Conservation (phyloP, 2,113 vertebrate genomes). For the Thamnaconus septentrionalis region DNA sequence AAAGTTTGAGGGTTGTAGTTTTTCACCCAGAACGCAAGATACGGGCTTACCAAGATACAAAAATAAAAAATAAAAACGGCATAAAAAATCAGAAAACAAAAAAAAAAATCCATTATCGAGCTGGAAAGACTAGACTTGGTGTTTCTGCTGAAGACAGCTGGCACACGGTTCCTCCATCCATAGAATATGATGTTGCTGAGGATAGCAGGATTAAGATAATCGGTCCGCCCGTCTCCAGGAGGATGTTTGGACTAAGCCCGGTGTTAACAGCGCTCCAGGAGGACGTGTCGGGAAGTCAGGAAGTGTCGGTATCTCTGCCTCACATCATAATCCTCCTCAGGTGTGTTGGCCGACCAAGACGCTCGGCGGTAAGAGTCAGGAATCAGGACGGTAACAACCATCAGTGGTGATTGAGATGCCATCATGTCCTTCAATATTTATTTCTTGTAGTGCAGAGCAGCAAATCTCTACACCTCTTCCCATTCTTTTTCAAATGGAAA, state of each 20-base stretch:
- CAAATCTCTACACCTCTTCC: not conserved
- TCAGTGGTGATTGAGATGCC: constrained; percentile 34
- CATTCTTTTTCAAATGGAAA: not conserved
- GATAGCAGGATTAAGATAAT: constrained; percentile 1
- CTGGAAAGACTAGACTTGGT: not conserved
- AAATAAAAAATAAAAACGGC: too few species aligned
- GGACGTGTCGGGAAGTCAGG: constrained; percentile 3
- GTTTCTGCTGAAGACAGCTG: not conserved
- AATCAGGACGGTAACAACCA: constrained; percentile 24
- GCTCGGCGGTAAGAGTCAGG: too few species aligned
- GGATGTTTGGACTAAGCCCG: not conserved
- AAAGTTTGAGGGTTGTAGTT: too few species aligned
- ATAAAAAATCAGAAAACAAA: not conserved
- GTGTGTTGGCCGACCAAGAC: constrained; percentile 4
- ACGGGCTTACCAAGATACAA: too few species aligned
- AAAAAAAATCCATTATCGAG: too few species aligned
- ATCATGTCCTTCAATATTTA: constrained; percentile 13
- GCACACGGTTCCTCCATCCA: too few species aligned
- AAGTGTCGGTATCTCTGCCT: constrained; percentile 12
- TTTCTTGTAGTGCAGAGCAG: not conserved
- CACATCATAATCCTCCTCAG: constrained; percentile 37
- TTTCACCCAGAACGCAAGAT: too few species aligned
- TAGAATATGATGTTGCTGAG: not conserved
- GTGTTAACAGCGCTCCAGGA: not conserved
- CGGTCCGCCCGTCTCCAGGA: not conserved